Evolutionary conservation across 2,113 vertebrate genomes (phyloP).

Genomic region (Phylloscopus trochilus): DNA sequence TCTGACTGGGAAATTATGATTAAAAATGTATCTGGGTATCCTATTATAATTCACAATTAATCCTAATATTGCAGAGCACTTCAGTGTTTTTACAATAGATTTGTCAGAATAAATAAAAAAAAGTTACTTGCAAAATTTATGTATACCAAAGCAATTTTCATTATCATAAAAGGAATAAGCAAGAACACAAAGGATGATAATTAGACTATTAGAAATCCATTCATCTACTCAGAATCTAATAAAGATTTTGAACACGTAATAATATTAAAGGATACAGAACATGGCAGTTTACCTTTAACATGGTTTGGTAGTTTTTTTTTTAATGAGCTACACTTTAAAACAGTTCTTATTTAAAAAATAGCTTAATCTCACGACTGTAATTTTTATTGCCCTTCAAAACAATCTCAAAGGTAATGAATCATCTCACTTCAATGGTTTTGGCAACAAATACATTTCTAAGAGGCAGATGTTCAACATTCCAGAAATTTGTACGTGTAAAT

Average conservation of each 20-base stretch:
- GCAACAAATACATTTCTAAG: constrained; percentile 60
- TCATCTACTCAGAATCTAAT: background rate
- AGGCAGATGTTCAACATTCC: constrained; percentile 41
- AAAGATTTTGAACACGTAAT: background rate
- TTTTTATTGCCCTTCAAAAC: constrained; percentile 59
- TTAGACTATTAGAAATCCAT: background rate
- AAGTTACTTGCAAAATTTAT: background rate
- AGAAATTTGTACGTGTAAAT: constrained; percentile 10
- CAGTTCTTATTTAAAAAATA: constrained; percentile 55
- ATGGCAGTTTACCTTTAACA: constrained; percentile 13
- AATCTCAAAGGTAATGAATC: constrained; percentile 56
- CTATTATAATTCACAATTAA: background rate
- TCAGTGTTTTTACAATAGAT: background rate
- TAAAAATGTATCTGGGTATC: background rate
- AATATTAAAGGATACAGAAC: constrained; percentile 25
- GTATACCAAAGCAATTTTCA: background rate
- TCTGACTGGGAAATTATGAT: background rate
- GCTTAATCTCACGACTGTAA: constrained; percentile 44
- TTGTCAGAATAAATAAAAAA: background rate
- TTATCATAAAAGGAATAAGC: background rate
- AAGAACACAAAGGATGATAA: background rate
- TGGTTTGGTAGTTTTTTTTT: constrained; percentile 46
- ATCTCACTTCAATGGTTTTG: constrained; percentile 59
- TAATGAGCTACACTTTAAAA: constrained; percentile 45
- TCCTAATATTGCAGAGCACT: background rate